These are phyloP conservation scores for Neostethus bicornis DNA, from an alignment of 2,797 vertebrate genomes.

Conservation along the genomic window DNA sequence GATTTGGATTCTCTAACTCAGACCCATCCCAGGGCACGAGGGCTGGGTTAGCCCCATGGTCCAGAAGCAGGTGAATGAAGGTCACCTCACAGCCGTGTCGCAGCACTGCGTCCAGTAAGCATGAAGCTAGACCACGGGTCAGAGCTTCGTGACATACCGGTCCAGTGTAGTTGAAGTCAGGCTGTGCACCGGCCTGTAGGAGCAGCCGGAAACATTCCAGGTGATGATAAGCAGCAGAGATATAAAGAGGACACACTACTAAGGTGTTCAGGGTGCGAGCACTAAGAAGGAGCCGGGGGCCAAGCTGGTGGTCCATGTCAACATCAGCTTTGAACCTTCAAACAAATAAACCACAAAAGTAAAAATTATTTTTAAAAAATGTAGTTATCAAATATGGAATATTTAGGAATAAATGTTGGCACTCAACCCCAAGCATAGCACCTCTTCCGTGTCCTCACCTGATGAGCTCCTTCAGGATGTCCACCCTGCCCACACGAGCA, in stretches of 20 bases:
- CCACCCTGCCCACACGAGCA: conserved; percentile 85
- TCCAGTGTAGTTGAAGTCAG: conserved; percentile 91
- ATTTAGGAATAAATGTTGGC: too few species aligned
- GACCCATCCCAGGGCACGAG: conserved; percentile 85
- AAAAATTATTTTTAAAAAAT: background rate
- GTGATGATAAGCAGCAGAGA: conserved; percentile 93
- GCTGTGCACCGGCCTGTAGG: conserved; percentile 90
- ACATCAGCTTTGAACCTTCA: conserved; percentile 90
- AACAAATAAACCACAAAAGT: conserved; percentile 3
- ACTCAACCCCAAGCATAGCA: too few species aligned
- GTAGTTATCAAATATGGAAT: too few species aligned
- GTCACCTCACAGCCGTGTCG: conserved; percentile 88
- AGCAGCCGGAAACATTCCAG: conserved; percentile 89
- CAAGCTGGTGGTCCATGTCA: conserved; percentile 88
- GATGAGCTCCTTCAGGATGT: conserved; percentile 90
- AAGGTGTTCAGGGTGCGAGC: conserved; percentile 87
- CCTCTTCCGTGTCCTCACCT: conserved; percentile 74
- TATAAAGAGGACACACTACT: conserved; percentile 92
- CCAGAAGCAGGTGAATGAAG: conserved; percentile 87
- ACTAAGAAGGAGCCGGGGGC: conserved; percentile 77
- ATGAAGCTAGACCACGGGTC: conserved; percentile 85
- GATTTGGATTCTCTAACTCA: conserved; percentile 75
- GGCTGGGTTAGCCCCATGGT: conserved; percentile 88
- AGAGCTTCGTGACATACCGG: conserved; percentile 85
- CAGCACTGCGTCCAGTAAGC: conserved; percentile 91